Conservation (phyloP, 2,113 vertebrate genomes). For the Gila orcuttii region DNA sequence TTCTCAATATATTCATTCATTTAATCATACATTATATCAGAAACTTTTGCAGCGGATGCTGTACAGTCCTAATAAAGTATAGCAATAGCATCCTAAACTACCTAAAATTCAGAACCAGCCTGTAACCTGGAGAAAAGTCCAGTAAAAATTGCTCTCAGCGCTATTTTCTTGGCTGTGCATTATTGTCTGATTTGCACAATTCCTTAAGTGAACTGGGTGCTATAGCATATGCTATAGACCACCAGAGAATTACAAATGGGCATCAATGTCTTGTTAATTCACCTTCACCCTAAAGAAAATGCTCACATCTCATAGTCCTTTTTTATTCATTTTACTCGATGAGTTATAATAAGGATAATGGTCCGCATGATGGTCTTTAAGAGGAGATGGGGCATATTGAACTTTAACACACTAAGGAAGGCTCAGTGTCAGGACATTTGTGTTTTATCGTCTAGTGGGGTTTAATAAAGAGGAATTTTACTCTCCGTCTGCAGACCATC, state of each 20-base stretch:
- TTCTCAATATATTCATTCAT: neutral
- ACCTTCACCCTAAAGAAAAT: conserved; percentile 1
- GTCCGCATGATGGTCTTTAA: neutral
- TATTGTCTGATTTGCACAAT: conserved; percentile 32
- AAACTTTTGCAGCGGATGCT: no score
- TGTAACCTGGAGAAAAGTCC: neutral
- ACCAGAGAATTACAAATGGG: neutral
- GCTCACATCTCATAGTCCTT: neutral
- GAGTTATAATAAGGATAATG: conserved; percentile 14
- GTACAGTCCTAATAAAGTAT: no score
- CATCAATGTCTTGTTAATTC: neutral
- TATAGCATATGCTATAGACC: neutral
- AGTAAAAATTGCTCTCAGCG: neutral
- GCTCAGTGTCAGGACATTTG: neutral
- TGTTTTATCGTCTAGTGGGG: neutral
- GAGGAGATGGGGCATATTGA: neutral
- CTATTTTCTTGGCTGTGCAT: neutral
- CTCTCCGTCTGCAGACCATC: neutral
- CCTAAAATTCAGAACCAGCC: neutral
- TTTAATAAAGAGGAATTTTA: neutral
- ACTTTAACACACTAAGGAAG: neutral
- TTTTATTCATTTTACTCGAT: neutral
- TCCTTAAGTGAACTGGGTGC: neutral
- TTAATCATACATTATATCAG: no score
- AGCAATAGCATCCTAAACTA: neutral